Conservation (phyloP, 2,888 invertebrate genomes). For the Lasioglossum figueresi region DNA sequence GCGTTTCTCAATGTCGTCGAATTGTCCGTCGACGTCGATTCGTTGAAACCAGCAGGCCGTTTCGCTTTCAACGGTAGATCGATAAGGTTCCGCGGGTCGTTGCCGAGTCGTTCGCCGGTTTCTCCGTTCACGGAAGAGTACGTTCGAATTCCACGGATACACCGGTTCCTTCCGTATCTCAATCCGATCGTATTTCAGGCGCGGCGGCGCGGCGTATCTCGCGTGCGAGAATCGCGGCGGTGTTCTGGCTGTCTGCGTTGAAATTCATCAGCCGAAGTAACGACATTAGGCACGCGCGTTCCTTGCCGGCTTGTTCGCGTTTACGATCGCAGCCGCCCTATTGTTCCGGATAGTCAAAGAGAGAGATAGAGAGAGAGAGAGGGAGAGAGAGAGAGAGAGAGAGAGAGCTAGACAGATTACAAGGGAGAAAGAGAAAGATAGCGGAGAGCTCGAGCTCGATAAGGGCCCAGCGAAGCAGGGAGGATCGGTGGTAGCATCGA, state of each 20-base stretch:
- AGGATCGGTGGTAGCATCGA: conserved; percentile 49
- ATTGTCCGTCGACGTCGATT: background rate
- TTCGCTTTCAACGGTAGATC: conserved; percentile 15
- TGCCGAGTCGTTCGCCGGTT: conserved; percentile 12
- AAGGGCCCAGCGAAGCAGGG: conserved; percentile 27
- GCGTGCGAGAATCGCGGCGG: conserved; percentile 22
- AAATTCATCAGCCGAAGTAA: conserved; percentile 48
- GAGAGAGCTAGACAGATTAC: background rate
- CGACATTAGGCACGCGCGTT: conserved; percentile 63
- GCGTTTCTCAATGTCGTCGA: background rate
- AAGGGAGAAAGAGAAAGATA: background rate
- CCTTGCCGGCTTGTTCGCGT: conserved; percentile 13
- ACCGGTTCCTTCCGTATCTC: conserved; percentile 19
- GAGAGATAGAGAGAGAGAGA: conserved; percentile 4
- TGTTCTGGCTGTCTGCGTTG: conserved; percentile 35
- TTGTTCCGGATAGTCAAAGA: conserved; percentile 22
- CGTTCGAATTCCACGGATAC: conserved; percentile 30
- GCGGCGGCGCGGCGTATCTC: conserved; percentile 13
- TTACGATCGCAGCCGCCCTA: conserved; percentile 10
- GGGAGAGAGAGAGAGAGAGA: conserved; percentile 5
- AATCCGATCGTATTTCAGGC: conserved; percentile 37
- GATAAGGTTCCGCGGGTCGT: conserved; percentile 8
- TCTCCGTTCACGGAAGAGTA: conserved; percentile 12
- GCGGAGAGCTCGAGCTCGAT: conserved; percentile 5
- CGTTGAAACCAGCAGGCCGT: conserved; percentile 6